Conservation (phyloP, 2,888 invertebrate genomes). For the Meandrusa payeni region DNA sequence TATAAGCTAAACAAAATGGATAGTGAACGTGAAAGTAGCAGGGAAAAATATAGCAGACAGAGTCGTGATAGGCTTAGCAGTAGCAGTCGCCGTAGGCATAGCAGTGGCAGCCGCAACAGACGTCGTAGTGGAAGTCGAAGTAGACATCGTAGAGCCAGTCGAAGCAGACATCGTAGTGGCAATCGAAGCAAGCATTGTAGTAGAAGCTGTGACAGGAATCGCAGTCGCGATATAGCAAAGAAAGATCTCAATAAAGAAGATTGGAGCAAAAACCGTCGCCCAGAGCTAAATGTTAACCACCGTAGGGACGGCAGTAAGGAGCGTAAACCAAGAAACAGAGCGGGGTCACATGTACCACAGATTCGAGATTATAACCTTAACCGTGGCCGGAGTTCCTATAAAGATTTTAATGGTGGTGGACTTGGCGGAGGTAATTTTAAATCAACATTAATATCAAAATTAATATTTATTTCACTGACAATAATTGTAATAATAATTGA, state of each 20-base stretch:
- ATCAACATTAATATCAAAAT: too few species aligned
- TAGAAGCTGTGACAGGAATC: conserved; percentile 24
- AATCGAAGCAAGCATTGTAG: conserved; percentile 21
- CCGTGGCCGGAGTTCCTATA: conserved; percentile 42
- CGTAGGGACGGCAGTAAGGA: conserved; percentile 15
- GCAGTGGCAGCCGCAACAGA: conserved; percentile 8
- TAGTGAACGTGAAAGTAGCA: conserved; percentile 41
- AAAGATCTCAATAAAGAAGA: conserved; percentile 23
- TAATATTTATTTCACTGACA: too few species aligned
- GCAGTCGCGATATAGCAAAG: conserved; percentile 10
- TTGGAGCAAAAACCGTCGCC: conserved; percentile 1
- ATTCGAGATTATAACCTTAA: conserved; percentile 36
- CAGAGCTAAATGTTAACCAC: conserved; percentile 14
- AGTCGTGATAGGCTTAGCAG: background rate
- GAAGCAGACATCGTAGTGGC: conserved; percentile 22
- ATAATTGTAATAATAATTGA: too few species aligned
- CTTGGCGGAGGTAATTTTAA: conserved; percentile 49
- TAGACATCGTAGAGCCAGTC: conserved; percentile 28
- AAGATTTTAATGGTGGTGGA: conserved; percentile 48
- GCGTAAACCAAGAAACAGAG: conserved; percentile 22
- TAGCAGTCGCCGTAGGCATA: background rate
- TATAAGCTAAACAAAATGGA: conserved; percentile 37
- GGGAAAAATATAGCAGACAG: background rate
- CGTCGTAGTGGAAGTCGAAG: conserved; percentile 34
- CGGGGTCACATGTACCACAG: conserved; percentile 22